These are phyloP conservation scores for Hypsopygia costalis DNA, from an alignment of 2,888 invertebrate genomes.

Conservation along the genomic window DNA sequence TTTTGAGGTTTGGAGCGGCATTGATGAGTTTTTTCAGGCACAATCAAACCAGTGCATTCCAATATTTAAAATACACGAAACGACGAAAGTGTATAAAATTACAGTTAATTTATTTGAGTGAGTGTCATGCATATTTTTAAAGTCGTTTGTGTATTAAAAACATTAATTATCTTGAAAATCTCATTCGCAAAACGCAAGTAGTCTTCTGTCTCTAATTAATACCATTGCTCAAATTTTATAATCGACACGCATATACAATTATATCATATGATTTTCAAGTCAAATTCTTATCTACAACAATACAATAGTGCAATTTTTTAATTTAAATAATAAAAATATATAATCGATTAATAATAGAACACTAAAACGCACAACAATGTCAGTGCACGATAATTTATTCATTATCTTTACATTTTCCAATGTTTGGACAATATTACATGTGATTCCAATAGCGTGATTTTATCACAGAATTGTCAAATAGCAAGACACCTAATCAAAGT, in stretches of 20 bases:
- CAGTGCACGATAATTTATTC: background rate
- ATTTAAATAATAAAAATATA: conserved; percentile 4
- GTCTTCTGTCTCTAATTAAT: conserved; percentile 53
- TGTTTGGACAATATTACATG: no score
- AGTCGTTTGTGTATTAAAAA: conserved; percentile 61
- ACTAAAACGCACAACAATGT: background rate
- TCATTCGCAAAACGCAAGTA: conserved; percentile 53
- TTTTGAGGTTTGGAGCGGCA: conserved; percentile 80
- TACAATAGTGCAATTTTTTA: conserved; percentile 20
- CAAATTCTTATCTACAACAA: conserved; percentile 33
- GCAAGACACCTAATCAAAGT: no score
- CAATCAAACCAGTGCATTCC: conserved; percentile 76
- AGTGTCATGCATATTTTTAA: background rate
- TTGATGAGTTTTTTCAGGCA: conserved; percentile 75
- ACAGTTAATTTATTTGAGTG: background rate
- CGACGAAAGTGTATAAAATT: conserved; percentile 22
- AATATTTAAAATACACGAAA: conserved; percentile 66
- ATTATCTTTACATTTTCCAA: background rate
- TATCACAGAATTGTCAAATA: background rate
- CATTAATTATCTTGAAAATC: conserved; percentile 47
- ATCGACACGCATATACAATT: conserved; percentile 26
- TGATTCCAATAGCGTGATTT: background rate
- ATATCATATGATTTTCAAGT: conserved; percentile 16
- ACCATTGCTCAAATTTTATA: conserved; percentile 42
- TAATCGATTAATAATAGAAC: conserved; percentile 3